Evolutionary conservation across 1,140 invertebrate genomes (phyloP).

Genomic region (Branchinecta lindahli): DNA sequence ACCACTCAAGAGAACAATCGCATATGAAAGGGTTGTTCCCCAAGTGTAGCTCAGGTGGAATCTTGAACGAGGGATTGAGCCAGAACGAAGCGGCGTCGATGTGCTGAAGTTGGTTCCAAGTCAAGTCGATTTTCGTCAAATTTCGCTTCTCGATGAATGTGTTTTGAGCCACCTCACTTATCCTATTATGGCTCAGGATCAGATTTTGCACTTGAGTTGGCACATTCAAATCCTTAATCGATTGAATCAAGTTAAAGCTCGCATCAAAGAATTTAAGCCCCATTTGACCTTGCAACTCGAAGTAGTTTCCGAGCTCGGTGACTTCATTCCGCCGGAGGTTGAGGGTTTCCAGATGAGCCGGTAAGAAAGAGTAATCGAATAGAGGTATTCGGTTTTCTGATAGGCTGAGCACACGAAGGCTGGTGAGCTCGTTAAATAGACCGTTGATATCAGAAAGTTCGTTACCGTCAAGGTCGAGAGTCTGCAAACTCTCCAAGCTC

Average conservation of each 20-base stretch:
- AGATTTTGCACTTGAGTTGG: constrained; percentile 75
- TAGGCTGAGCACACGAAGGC: constrained; percentile 67
- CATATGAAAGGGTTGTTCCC: constrained; percentile 79
- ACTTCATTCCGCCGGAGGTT: constrained; percentile 77
- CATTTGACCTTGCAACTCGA: constrained; percentile 55
- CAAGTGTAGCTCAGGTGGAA: constrained; percentile 68
- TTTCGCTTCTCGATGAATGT: constrained; percentile 70
- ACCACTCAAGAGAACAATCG: constrained; percentile 82
- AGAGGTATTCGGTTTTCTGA: constrained; percentile 70
- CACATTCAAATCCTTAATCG: constrained; percentile 58
- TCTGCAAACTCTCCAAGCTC: constrained; percentile 48
- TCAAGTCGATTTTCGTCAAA: constrained; percentile 69
- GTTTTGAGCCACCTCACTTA: constrained; percentile 56
- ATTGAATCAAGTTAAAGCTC: constrained; percentile 67
- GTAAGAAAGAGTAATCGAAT: constrained; percentile 82
- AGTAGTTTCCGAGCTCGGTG: constrained; percentile 66
- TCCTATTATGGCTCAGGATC: constrained; percentile 77
- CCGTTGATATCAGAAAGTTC: constrained; percentile 71
- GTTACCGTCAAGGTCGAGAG: constrained; percentile 72
- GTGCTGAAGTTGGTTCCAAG: constrained; percentile 64
- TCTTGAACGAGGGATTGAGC: constrained; percentile 48
- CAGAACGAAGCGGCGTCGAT: constrained; percentile 62
- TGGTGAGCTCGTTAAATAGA: constrained; percentile 59
- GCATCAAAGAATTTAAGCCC: constrained; percentile 49
- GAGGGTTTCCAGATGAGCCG: constrained; percentile 69